A percentile compares a stretch with the other conserved stretches of the same genome.
Evolutionary conservation across 2,797 vertebrate species (phyloP).

Genomic region (Pygocentrus nattereri): DNA sequence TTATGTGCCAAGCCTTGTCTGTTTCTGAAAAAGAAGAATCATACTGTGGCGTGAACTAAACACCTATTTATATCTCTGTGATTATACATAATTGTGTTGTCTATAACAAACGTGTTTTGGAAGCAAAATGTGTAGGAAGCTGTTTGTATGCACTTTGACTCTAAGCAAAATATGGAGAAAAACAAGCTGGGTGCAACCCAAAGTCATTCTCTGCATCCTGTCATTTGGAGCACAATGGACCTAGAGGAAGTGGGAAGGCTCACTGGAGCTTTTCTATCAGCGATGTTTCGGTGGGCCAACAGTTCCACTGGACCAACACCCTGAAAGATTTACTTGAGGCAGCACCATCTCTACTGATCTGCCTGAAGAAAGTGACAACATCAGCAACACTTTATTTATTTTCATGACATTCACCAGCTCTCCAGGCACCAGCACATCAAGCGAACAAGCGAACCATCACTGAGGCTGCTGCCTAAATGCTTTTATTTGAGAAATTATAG

Average conservation of each 20-base stretch:
- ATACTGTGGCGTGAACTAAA: slow-evolving; percentile 18
- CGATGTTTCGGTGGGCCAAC: slow-evolving; percentile 43
- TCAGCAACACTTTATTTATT: neutral
- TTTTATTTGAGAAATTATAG: neutral
- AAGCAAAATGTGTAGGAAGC: slow-evolving; percentile 48
- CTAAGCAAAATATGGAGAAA: slow-evolving; percentile 66
- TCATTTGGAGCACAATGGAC: slow-evolving; percentile 74
- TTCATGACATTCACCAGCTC: neutral
- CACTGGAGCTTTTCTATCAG: slow-evolving; percentile 71
- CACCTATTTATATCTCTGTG: slow-evolving; percentile 26
- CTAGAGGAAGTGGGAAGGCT: slow-evolving; percentile 73
- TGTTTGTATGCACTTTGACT: slow-evolving; percentile 63
- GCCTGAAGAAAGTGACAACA: neutral
- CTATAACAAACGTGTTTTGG: slow-evolving; percentile 54
- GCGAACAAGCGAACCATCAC: neutral
- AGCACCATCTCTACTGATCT: neutral
- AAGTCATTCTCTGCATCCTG: slow-evolving; percentile 75
- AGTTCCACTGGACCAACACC: slow-evolving; percentile 25
- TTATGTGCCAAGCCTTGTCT: slow-evolving; percentile 60
- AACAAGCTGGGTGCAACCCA: slow-evolving; percentile 74
- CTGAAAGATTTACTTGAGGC: slow-evolving; percentile 27
- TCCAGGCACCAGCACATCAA: neutral
- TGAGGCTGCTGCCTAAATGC: neutral
- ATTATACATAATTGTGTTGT: slow-evolving; percentile 41
- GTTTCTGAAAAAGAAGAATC: slow-evolving; percentile 21